Conservation (phyloP, 1,140 invertebrate species). For the Holcopasites calliopsidis region DNA sequence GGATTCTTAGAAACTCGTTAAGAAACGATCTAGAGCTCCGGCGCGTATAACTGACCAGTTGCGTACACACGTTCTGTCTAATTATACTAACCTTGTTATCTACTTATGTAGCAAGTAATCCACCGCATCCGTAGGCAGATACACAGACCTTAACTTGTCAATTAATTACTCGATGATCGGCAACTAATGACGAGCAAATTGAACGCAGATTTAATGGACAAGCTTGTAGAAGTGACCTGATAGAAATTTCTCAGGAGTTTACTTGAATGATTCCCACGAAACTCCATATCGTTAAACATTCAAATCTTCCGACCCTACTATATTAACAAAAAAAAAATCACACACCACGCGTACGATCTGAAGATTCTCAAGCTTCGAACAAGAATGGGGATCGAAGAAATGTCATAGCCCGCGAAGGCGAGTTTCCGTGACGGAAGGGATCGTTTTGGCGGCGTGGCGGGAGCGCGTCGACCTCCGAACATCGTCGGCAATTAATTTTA, state of each 20-base stretch:
- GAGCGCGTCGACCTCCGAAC: slow-evolving; percentile 61
- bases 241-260: no score
- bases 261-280: no score
- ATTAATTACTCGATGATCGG: neutral
- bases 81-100: slow-evolving; percentile 33
- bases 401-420: slow-evolving; percentile 56
- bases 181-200: neutral
- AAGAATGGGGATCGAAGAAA: slow-evolving; percentile 55
- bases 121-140: neutral
- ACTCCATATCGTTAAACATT: no score
- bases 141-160: neutral
- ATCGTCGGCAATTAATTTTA: slow-evolving; percentile 75
- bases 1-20: slow-evolving; percentile 64
- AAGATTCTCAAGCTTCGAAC: no score
- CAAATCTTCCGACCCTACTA: no score
- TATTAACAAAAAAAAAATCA: no score
- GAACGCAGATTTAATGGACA: no score
- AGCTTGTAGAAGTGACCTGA: no score
- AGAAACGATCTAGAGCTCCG: slow-evolving; percentile 56
- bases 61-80: neutral
- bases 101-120: slow-evolving; percentile 19
- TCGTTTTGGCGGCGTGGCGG: no score
- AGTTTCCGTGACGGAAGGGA: no score
- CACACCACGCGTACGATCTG: neutral
- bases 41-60: neutral